Evolutionary conservation across 2,113 vertebrate genomes (phyloP).

Genomic region (Osmerus eperlanus): DNA sequence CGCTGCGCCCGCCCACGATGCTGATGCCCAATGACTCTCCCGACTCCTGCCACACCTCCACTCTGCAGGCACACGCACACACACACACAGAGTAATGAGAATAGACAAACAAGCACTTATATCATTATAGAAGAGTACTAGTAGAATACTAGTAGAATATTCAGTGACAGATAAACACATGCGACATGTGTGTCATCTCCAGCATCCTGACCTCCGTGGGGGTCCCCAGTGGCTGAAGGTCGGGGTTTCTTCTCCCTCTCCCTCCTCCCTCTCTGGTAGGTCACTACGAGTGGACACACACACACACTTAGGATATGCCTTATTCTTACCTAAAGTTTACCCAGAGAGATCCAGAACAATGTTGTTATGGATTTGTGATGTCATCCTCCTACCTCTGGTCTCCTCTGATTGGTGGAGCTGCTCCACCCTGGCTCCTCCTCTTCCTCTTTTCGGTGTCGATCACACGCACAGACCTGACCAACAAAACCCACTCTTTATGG

Average conservation of each 20-base stretch:
- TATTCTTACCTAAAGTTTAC: no score
- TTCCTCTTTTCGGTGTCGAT: slow-evolving; percentile 40
- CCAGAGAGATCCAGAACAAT: not conserved
- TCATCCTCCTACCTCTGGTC: slow-evolving; percentile 43
- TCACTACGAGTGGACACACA: slow-evolving; percentile 70
- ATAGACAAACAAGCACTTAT: not conserved
- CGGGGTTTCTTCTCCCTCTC: slow-evolving; percentile 96
- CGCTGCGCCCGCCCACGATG: slow-evolving; percentile 90
- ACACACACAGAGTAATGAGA: not conserved
- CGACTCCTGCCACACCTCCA: slow-evolving; percentile 87
- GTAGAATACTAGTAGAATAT: no score
- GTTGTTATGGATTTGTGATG: not conserved
- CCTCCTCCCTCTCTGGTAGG: slow-evolving; percentile 91
- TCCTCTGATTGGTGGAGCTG: slow-evolving; percentile 42
- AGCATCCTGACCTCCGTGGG: slow-evolving; percentile 78
- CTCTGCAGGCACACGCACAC: slow-evolving; percentile 58
- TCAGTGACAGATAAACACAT: not conserved
- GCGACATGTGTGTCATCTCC: not conserved
- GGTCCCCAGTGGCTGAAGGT: slow-evolving; percentile 94
- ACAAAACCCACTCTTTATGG: not conserved
- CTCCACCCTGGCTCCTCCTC: slow-evolving; percentile 56
- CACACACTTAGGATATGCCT: not conserved
- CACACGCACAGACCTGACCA: slow-evolving; percentile 48
- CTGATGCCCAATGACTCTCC: slow-evolving; percentile 90
- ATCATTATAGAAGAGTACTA: no score